A percentile compares a stretch with the other conserved stretches of the same genome.
Evolutionary conservation across 1,140 invertebrate species (phyloP).

Genomic region (Drosophila kepulauana): DNA sequence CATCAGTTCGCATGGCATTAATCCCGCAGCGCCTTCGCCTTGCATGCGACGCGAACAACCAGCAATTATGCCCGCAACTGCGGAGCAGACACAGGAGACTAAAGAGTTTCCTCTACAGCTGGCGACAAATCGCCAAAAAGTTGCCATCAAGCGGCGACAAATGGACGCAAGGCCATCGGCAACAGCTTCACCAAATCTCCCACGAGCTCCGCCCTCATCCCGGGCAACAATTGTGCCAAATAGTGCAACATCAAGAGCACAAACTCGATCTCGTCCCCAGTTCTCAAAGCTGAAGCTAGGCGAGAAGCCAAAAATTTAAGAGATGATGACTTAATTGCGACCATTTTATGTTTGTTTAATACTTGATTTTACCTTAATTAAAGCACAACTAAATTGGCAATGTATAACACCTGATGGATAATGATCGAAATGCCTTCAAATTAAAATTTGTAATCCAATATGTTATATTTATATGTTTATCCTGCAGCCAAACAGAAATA

Average conservation of each 20-base stretch:
- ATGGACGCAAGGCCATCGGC: neutral
- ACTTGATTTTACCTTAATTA: too few relatives aligned
- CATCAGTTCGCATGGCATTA: constrained; percentile 63
- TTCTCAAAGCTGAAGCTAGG: constrained; percentile 40
- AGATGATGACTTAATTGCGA: too few relatives aligned
- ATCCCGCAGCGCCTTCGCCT: constrained; percentile 13
- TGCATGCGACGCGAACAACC: constrained; percentile 13
- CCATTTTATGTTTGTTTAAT: too few relatives aligned
- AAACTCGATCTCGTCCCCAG: neutral
- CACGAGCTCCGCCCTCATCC: constrained; percentile 29
- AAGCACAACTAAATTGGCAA: too few relatives aligned
- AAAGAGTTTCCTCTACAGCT: neutral
- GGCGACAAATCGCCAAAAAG: neutral
- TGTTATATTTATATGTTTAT: too few relatives aligned
- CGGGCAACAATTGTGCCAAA: constrained; percentile 29
- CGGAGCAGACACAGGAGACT: neutral
- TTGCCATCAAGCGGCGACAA: neutral
- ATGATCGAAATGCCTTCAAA: too few relatives aligned
- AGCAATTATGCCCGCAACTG: neutral
- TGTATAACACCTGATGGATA: too few relatives aligned
- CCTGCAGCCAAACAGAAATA: neutral
- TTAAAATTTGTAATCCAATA: too few relatives aligned
- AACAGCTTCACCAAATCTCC: neutral
- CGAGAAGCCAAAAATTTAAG: constrained; percentile 29
- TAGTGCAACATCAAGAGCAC: neutral